Percentiles rank a stretch among this genome's conserved stretches.
These are phyloP conservation scores for Scaptomyza montana DNA, from an alignment of 1,140 invertebrate genomes.

Conservation along the genomic window DNA sequence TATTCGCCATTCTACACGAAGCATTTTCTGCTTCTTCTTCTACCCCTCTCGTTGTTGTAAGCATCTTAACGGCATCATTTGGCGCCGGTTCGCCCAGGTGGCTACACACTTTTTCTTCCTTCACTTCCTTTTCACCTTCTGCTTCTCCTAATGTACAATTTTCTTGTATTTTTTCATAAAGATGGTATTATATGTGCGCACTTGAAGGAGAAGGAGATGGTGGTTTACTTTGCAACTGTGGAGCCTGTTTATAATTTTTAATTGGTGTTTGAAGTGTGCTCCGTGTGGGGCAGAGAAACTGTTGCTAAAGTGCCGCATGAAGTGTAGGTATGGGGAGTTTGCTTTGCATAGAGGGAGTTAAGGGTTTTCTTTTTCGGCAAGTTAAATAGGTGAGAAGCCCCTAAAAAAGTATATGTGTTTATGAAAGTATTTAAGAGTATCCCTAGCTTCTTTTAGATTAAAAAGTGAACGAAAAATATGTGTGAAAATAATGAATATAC, in stretches of 20 bases:
- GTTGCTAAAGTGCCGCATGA: slow-evolving; percentile 24
- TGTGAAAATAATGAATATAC: too few species aligned
- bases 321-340: background rate
- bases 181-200: slow-evolving; percentile 56
- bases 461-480: too few species aligned
- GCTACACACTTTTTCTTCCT: slow-evolving; percentile 44
- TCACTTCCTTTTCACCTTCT: background rate
- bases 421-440: too few species aligned
- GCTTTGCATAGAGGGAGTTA: background rate
- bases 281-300: slow-evolving; percentile 17
- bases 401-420: background rate
- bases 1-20: slow-evolving; percentile 44
- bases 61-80: slow-evolving; percentile 81
- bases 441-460: too few species aligned
- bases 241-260: slow-evolving; percentile 74
- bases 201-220: slow-evolving; percentile 14
- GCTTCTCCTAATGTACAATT: slow-evolving; percentile 61
- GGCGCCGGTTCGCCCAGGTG: slow-evolving; percentile 66
- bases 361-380: background rate
- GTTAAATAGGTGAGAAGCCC: background rate
- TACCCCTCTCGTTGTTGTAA: slow-evolving; percentile 30
- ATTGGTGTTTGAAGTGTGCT: slow-evolving; percentile 76
- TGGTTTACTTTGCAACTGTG: slow-evolving; percentile 21
- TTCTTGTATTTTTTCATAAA: slow-evolving; percentile 48
- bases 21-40: slow-evolving; percentile 7